phyloP scores from a whole-genome alignment of 2,113 vertebrate genomes.

The Paraplagusia blochii region DNA sequence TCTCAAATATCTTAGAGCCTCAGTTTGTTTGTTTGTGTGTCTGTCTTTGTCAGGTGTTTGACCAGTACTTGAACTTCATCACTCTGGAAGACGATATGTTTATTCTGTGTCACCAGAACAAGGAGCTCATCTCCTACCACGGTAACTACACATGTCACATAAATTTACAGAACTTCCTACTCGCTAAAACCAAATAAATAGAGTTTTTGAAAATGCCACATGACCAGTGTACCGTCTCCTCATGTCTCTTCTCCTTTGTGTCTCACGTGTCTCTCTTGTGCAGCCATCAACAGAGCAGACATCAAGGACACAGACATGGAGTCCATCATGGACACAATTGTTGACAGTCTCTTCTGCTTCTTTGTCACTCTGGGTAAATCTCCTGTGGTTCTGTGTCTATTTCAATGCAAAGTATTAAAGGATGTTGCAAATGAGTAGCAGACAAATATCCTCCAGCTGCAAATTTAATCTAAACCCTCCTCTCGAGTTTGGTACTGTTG shows the following conservation, averaged over 20 bases:
- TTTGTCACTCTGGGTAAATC: conserved; percentile 95
- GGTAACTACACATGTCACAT: conserved; percentile 76
- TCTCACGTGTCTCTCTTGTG: not conserved
- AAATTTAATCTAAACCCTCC: no score
- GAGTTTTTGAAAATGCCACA: no score
- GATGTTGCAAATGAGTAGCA: no score
- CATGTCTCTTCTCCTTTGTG: not conserved
- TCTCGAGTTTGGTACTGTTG: no score
- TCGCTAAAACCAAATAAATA: not conserved
- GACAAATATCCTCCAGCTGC: no score
- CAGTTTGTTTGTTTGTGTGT: conserved; percentile 7
- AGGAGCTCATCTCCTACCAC: conserved; percentile 93
- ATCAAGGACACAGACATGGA: conserved; percentile 97
- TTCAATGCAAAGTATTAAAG: no score
- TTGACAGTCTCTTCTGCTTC: conserved; percentile 98
- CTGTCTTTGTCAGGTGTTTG: conserved; percentile 83
- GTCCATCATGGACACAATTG: conserved; percentile 96
- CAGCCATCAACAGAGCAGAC: conserved; percentile 93
- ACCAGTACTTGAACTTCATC: conserved; percentile 99
- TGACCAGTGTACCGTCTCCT: no score
- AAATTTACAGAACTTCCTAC: not conserved
- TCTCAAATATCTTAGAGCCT: not conserved
- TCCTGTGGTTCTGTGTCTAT: no score
- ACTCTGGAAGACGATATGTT: conserved; percentile 99
- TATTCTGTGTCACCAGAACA: conserved; percentile 94